Evolutionary conservation across 2,113 vertebrate species (phyloP).

Genomic region (Phalacrocorax aristotelis): DNA sequence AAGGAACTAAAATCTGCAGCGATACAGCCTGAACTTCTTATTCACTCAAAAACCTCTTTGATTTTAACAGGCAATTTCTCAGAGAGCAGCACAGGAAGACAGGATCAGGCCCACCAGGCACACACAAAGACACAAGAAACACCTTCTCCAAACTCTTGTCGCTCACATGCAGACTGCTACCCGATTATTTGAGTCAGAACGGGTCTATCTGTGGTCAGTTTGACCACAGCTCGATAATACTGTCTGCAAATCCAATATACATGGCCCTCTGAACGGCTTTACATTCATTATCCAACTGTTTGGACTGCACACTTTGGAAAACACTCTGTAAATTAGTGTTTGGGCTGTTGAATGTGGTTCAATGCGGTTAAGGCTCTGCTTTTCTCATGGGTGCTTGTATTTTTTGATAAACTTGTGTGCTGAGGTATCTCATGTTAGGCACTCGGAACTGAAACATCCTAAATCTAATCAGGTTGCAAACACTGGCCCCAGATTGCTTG

Average conservation of each 20-base stretch:
- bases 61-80: not conserved
- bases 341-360: not conserved
- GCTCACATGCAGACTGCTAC: not conserved
- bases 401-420: not conserved
- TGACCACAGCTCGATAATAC: conserved; percentile 11
- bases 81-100: not conserved
- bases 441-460: not conserved
- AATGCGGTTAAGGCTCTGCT: not conserved
- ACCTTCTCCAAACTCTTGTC: not conserved
- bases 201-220: not conserved
- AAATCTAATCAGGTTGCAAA: not conserved
- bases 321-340: not conserved
- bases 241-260: not conserved
- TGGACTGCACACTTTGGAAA: not conserved
- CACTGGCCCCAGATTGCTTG: not conserved
- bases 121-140: not conserved
- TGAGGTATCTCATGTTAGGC: not conserved
- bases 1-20: not conserved
- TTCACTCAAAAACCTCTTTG: not conserved
- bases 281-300: not conserved
- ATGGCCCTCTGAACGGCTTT: not conserved
- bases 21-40: not conserved
- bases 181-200: not conserved
- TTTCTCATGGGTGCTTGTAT: not conserved
- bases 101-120: not conserved